Evolutionary conservation across 2,888 invertebrate species (phyloP), one percentile per base, ranked within the genome.

Genomic region (Melinaea marsaeus): DNA sequence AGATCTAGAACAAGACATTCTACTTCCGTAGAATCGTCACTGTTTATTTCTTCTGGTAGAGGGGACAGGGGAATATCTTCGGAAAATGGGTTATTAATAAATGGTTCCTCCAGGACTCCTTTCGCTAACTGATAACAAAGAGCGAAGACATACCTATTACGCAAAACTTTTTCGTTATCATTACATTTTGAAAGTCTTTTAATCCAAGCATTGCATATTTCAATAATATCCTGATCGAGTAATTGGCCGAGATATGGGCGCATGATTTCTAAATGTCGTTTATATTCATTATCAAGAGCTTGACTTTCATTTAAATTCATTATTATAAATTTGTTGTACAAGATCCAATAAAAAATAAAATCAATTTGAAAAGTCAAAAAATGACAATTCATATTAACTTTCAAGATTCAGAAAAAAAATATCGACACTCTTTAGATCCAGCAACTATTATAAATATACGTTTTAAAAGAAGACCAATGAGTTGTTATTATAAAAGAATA

Each of bases 141-240:
- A 11, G 77, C 65, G 67, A 88, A 88, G 2, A 86, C 72, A 55
- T 90, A 86, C 68, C 85, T 88, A 66, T 90, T 90, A 2, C 90
- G 78, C 4, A 82, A 63, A 34, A 57, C 22, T 73, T 86, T 88
- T 65, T 90, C 90, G 7, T 74, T 69, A 2, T 79, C 78, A 2
- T 74, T 74, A 58, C 82, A 83, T 55, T 73, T 70, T 0, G 83
- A 82, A 0, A 90, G 77, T 64, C 81, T 81, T 62, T 83, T 77
- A n/a, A 90, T 84, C 90, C 90, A 90, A 3, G 83, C 76, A 61
- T 84, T 83, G 67, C 90, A 90, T 4, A 84, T 74, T 34, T 79
- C 74, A 5, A 85, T 83, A 4, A 81, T 74, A 47, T 84, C 76
- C 55, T 79, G 68, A 55, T 88, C 81, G 2, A 75, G 71, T 9